Base-by-base conservation (phyloP, 53 echinoderm and acorn worm species). In the Hippasteria phrygiana region DNA sequence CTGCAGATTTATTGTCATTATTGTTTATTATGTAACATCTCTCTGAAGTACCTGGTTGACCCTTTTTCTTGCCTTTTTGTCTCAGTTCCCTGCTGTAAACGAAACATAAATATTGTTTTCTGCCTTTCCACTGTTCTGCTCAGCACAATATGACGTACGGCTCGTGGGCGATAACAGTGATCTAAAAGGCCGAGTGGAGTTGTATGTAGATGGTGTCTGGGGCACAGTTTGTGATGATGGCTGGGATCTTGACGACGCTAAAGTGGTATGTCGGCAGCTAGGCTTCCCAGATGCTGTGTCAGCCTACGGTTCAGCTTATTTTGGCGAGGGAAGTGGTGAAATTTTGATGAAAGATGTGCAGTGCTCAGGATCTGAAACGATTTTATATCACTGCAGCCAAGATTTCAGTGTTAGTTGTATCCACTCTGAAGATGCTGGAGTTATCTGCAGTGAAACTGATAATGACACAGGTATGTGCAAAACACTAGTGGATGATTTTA, bases 351-450 rank as follows among this genome's bases (percentile, higher is more conserved):
- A 75, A 13, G 50, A 50, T 13, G 75, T 75, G 3, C 2, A 75
- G 13, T 75, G 75, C 29, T 13, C 47, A 48, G 75, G 75, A 46
- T 27, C 7, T 14, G 75, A 75, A 24, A 47, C 5, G 6, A 50
- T 4, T 7, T 29, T 75, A 31, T 1, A 7, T 0, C 13, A 75
- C 1, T 75, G 75, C 29, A 10, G 12, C 12, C 34, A 7, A 2
- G 2, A 3, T 8, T 8, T 16, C 11, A 1, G 1, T 47, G 1
- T 48, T 42, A 29, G 50, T 34, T 94, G 94, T 45, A 31, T 17
- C 26, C 94, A 94, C 50, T 18, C 22, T 12, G 77, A 91, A 48
- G 94, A 94, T 74, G 94, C 94, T 18, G 91, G 91, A 13, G 91
- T 91, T 0, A 43, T 83, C 1, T 93, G 91, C 16, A 35, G 32